A percentile compares a stretch with the other conserved stretches of the same genome.
These are phyloP conservation scores for Mycalesis mineus DNA, from an alignment of 2,888 invertebrate species.

Conservation along the genomic window DNA sequence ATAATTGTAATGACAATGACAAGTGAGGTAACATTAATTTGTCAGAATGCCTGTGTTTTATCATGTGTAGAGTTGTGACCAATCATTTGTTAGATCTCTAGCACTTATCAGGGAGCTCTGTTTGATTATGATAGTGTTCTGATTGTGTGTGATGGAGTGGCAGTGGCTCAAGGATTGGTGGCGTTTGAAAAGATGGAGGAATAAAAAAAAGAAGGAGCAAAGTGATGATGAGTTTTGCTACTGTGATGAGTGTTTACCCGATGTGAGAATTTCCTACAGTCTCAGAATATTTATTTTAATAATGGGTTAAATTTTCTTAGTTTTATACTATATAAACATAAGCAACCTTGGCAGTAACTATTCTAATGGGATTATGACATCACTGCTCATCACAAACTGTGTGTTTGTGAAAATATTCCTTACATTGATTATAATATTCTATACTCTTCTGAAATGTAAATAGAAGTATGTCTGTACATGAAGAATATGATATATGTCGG, in stretches of 20 bases:
- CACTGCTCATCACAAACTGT: constrained; percentile 1
- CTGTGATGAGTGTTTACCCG: constrained; percentile 85
- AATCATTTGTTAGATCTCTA: constrained; percentile 56
- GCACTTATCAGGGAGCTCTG: constrained; percentile 48
- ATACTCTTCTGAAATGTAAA: too few species aligned
- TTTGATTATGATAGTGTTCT: constrained; percentile 48
- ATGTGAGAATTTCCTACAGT: constrained; percentile 52
- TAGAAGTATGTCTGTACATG: too few species aligned
- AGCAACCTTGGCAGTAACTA: constrained; percentile 8
- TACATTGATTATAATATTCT: too few species aligned
- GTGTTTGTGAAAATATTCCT: background rate
- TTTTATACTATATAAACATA: background rate
- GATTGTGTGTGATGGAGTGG: constrained; percentile 82
- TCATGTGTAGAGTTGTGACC: constrained; percentile 54
- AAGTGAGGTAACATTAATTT: constrained; percentile 65
- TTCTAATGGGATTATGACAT: constrained; percentile 14
- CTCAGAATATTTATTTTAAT: constrained; percentile 1
- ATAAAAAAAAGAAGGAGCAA: constrained; percentile 72
- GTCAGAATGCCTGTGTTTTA: constrained; percentile 66
- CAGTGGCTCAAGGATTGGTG: constrained; percentile 90
- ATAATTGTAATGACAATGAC: constrained; percentile 50
- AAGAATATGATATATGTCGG: too few species aligned
- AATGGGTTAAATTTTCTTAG: background rate
- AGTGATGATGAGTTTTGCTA: constrained; percentile 83
- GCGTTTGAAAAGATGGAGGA: constrained; percentile 84